Evolutionary conservation across 1,140 invertebrate species (phyloP).

Genomic region (Dolichoris vasculosae): DNA sequence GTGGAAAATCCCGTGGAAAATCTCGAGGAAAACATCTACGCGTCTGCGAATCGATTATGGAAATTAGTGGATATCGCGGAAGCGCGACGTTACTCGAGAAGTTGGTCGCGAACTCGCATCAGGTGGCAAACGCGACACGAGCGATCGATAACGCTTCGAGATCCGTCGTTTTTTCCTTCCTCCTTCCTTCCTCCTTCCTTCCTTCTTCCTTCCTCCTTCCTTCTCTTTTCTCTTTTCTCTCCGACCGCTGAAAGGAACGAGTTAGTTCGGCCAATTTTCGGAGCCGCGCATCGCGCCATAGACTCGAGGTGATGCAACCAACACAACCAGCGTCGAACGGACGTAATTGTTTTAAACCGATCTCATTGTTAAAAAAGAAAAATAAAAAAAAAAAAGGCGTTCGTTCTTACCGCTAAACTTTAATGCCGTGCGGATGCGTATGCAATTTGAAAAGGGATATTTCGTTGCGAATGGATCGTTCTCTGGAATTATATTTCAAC

Average conservation of each 20-base stretch:
- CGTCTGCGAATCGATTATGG: slow-evolving; percentile 42
- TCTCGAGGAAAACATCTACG: slow-evolving; percentile 28
- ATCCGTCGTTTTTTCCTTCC: slow-evolving; percentile 16
- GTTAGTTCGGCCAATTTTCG: background rate
- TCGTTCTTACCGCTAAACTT: too few relatives aligned
- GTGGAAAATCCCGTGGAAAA: slow-evolving; percentile 1
- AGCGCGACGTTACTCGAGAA: slow-evolving; percentile 4
- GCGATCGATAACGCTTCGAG: slow-evolving; percentile 41
- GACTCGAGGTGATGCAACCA: too few relatives aligned
- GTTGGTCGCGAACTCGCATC: slow-evolving; percentile 9
- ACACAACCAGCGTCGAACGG: too few relatives aligned
- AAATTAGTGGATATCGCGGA: slow-evolving; percentile 28
- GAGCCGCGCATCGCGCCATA: too few relatives aligned
- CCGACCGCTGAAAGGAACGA: background rate
- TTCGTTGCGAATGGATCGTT: too few relatives aligned
- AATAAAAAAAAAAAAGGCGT: background rate
- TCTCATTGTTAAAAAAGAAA: background rate
- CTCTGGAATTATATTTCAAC: too few relatives aligned
- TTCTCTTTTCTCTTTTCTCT: too few relatives aligned
- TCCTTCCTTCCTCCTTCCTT: too few relatives aligned
- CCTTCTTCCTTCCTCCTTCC: too few relatives aligned
- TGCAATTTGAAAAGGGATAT: too few relatives aligned
- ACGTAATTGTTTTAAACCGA: background rate
- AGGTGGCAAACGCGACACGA: background rate
- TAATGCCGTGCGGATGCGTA: too few relatives aligned